A percentile compares a stretch with the other conserved stretches of the same genome.
phyloP scores from a whole-genome alignment of 2,113 vertebrate genomes.

The Aptenodytes forsteri region DNA sequence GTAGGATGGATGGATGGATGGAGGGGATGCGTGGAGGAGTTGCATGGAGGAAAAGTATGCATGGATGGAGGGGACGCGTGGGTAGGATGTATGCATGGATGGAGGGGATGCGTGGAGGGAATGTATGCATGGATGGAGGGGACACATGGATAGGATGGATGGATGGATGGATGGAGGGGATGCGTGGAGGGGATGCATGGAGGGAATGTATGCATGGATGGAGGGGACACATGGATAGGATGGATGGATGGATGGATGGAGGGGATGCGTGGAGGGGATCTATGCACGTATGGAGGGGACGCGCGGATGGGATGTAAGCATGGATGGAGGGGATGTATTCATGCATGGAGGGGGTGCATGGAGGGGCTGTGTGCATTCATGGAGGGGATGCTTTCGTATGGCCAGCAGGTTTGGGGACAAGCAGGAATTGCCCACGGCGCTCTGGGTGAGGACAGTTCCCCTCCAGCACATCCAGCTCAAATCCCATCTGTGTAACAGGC shows the following conservation, averaged over 20 bases:
- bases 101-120: background rate
- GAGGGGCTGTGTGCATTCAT: background rate
- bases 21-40: accelerated
- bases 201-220: background rate
- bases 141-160: no score
- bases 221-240: no score
- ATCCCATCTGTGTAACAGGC: background rate
- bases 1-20: no score
- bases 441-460: background rate
- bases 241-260: background rate
- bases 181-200: no score
- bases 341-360: no score
- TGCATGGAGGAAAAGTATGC: no score
- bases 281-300: no score
- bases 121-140: background rate
- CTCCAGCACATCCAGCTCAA: background rate
- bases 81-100: accelerated
- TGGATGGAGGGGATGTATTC: background rate
- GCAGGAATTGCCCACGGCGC: background rate
- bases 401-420: background rate
- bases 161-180: background rate
- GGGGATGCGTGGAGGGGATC: background rate
- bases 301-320: no score
- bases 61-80: accelerated
- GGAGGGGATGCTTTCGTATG: background rate